These are phyloP conservation scores for Eupeodes latifasciatus DNA, from an alignment of 2,888 invertebrate species.

Conservation along the genomic window DNA sequence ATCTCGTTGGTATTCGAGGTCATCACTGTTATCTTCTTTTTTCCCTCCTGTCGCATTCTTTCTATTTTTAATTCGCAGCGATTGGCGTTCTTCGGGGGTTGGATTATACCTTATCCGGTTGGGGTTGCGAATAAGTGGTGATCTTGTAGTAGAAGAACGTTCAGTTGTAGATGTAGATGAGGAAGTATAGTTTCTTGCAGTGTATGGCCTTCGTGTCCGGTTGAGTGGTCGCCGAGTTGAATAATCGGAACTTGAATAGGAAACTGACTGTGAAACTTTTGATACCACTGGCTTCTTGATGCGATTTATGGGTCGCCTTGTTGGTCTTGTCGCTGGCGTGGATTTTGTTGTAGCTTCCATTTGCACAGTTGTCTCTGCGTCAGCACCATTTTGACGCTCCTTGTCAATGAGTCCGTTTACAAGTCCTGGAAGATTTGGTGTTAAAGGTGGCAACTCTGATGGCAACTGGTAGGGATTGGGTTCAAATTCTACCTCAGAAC, in stretches of 20 bases:
- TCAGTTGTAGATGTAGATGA: slow-evolving; percentile 78
- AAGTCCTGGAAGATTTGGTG: slow-evolving; percentile 86
- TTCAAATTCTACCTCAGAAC: slow-evolving; percentile 83
- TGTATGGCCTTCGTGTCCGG: slow-evolving; percentile 84
- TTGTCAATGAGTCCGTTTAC: slow-evolving; percentile 87
- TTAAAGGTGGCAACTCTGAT: slow-evolving; percentile 86
- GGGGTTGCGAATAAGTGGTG: slow-evolving; percentile 82
- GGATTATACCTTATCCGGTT: slow-evolving; percentile 84
- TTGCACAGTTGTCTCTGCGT: slow-evolving; percentile 79
- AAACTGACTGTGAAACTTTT: slow-evolving; percentile 82
- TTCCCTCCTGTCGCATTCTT: slow-evolving; percentile 78
- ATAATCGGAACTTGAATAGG: slow-evolving; percentile 81
- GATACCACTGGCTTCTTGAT: slow-evolving; percentile 85
- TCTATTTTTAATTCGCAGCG: slow-evolving; percentile 80
- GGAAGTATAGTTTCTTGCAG: slow-evolving; percentile 78
- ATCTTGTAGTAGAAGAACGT: slow-evolving; percentile 79
- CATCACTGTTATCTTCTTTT: slow-evolving; percentile 80
- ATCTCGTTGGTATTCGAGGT: slow-evolving; percentile 87
- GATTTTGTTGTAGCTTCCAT: slow-evolving; percentile 84
- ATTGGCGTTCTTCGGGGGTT: slow-evolving; percentile 83
- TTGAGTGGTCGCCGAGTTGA: slow-evolving; percentile 81
- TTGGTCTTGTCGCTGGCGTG: slow-evolving; percentile 80
- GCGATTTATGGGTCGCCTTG: slow-evolving; percentile 85
- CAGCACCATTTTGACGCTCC: slow-evolving; percentile 78
- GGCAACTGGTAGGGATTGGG: slow-evolving; percentile 86